Conservation (phyloP, 2,113 vertebrate genomes). For the Hystrix brachyura region DNA sequence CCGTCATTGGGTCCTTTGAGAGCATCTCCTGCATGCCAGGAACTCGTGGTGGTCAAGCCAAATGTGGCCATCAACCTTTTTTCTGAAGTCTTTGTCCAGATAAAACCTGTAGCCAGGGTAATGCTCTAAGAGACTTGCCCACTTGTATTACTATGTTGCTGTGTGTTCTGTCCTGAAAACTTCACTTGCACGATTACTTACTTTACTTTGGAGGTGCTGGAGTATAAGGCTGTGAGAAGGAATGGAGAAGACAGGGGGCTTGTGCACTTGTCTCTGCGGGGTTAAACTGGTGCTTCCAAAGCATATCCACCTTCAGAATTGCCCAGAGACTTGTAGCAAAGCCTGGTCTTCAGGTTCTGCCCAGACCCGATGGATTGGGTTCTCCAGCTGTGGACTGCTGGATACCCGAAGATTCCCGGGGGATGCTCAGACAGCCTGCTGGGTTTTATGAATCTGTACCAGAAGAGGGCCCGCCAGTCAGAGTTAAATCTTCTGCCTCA, state of each 20-base stretch:
- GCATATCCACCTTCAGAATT: background rate
- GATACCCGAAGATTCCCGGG: background rate
- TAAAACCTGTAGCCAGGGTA: no score
- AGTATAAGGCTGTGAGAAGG: background rate
- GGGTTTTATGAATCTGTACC: background rate
- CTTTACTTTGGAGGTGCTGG: background rate
- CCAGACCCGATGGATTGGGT: background rate
- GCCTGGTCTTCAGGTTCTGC: background rate
- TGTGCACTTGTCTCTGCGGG: fast-evolving
- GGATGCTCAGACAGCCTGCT: background rate
- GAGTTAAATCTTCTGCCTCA: background rate
- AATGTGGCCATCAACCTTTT: no score
- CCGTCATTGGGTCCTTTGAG: background rate
- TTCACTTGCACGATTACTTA: no score
- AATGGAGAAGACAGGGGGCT: background rate
- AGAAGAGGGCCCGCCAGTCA: background rate
- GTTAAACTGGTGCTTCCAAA: fast-evolving
- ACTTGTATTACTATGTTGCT: background rate
- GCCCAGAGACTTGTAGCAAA: background rate
- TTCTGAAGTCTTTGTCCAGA: background rate
- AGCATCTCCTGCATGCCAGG: background rate
- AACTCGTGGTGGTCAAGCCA: background rate
- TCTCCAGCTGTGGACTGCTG: background rate
- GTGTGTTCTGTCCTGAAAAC: background rate
- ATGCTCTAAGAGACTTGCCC: background rate